These are phyloP conservation scores for Cataglyphis cursor DNA, from an alignment of 2,888 invertebrate genomes.

Conservation along the genomic window DNA sequence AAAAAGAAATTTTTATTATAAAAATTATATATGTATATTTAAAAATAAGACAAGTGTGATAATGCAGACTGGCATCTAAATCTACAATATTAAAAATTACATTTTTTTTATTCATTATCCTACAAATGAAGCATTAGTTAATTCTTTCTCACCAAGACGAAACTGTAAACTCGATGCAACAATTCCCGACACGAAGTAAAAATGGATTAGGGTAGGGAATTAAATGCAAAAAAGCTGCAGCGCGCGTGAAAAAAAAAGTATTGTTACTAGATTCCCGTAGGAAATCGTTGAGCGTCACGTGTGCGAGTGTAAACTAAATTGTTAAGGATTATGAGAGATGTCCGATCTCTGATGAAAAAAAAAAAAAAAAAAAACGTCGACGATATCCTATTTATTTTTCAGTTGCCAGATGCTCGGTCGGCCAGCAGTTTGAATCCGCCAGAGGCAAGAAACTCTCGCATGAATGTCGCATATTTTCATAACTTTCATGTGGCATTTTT, in stretches of 20 bases:
- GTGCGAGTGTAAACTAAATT: slow-evolving; percentile 52
- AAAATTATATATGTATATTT: neutral
- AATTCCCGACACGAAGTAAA: slow-evolving; percentile 35
- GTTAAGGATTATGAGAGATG: slow-evolving; percentile 46
- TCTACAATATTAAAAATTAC: slow-evolving; percentile 41
- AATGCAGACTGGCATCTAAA: neutral
- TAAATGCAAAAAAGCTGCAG: slow-evolving; percentile 32
- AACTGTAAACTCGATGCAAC: slow-evolving; percentile 23
- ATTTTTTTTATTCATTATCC: slow-evolving; percentile 32
- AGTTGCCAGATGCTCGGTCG: slow-evolving; percentile 60
- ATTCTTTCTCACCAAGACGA: slow-evolving; percentile 33
- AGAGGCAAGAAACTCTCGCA: slow-evolving; percentile 63
- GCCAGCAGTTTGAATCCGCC: slow-evolving; percentile 42
- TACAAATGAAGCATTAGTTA: slow-evolving; percentile 14
- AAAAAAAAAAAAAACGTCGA: slow-evolving; percentile 20
- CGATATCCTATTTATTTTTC: slow-evolving; percentile 58
- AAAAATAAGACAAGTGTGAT: neutral
- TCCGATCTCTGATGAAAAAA: slow-evolving; percentile 33
- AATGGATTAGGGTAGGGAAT: slow-evolving; percentile 48
- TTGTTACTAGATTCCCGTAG: slow-evolving; percentile 32
- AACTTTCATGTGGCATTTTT: slow-evolving; percentile 24
- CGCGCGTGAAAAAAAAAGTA: slow-evolving; percentile 18
- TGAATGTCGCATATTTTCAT: slow-evolving; percentile 42
- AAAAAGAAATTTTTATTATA: neutral
- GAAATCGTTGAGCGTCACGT: slow-evolving; percentile 41